Percentiles rank a stretch among this genome's conserved stretches.
Evolutionary conservation across 2,113 vertebrate genomes (phyloP).

Genomic region (Nasalis larvatus): DNA sequence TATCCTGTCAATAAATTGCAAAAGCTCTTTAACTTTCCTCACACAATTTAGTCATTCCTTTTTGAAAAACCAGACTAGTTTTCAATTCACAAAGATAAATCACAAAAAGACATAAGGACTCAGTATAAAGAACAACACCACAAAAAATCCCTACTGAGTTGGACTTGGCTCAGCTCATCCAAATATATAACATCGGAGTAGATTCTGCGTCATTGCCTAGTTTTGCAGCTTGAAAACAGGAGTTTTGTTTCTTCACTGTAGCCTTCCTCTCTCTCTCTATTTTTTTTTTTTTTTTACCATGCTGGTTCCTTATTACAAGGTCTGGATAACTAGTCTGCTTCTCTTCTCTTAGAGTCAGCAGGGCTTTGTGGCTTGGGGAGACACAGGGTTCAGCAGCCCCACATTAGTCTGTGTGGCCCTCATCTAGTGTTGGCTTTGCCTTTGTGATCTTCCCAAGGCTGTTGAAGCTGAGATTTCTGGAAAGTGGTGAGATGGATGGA

Average conservation of each 20-base stretch:
- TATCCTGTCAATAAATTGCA: background rate
- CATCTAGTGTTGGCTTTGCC: background rate
- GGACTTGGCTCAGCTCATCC: background rate
- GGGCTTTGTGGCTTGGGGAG: background rate
- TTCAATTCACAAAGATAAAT: background rate
- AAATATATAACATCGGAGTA: background rate
- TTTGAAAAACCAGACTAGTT: background rate
- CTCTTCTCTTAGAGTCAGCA: background rate
- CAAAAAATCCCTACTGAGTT: background rate
- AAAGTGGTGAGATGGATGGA: background rate
- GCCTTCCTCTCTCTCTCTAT: background rate
- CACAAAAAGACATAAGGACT: background rate
- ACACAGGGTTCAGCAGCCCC: background rate
- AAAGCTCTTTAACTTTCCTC: constrained; percentile 12
- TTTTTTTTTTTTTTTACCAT: background rate
- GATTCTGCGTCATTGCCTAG: constrained; percentile 44
- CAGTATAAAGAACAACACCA: background rate
- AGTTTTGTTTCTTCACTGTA: background rate
- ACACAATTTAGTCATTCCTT: background rate
- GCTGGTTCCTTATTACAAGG: background rate
- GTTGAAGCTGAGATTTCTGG: background rate
- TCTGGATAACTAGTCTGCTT: too few species aligned
- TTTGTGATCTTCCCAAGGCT: background rate
- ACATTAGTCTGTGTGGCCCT: background rate
- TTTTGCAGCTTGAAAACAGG: background rate